Evolutionary conservation across 2,113 vertebrate genomes (phyloP), one percentile per base, ranked within the genome.

Genomic region (Peromyscus polionotus): DNA sequence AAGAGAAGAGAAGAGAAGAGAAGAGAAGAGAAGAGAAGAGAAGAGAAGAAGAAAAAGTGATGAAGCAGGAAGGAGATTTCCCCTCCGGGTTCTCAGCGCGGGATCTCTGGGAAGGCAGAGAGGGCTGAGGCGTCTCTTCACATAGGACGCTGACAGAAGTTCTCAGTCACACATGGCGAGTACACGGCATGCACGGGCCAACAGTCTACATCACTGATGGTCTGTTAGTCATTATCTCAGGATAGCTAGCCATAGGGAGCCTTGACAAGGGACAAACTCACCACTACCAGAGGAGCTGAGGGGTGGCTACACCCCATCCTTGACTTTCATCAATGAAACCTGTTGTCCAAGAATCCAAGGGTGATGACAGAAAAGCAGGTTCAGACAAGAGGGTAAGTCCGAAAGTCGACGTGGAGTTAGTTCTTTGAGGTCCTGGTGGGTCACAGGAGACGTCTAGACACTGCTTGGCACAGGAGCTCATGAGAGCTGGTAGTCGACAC

Each of bases 141-240:
- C 1, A 28, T 67, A 17, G 36, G 19, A 3, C 4, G 11, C 65
- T 85, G 14, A 68, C 17, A 48, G 7, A 68, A 51, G 39, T 51
- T 67, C 42, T 36, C 42, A 7, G 45, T 70, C 31, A 36, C 12
- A 19, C 14, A 0, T 7, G 0, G 1, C 7, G 48, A 26, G 3
- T n/a, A 51, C 54, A 59, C 33, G 28, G 13, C 12, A 88, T n/a
- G 12, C 33, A 39, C 4, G 9, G 12, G 12, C 20, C 36, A 39
- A 51, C 0, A 39, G 33, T 39, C 67, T 17, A n/a, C 16, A 28
- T 68, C 42, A 67, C 42, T 3, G 4, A 20, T 36, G 17, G 42
- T 36, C 45, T n/a, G 1, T 5, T 72, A 22, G 8, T 28, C 7
- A 72, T 54, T 26, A 14, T n/a, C 3, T 57, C 67, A n/a, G 20